Base-by-base conservation (phyloP, 2,888 invertebrate species). In the Polyommatus iphigenia region DNA sequence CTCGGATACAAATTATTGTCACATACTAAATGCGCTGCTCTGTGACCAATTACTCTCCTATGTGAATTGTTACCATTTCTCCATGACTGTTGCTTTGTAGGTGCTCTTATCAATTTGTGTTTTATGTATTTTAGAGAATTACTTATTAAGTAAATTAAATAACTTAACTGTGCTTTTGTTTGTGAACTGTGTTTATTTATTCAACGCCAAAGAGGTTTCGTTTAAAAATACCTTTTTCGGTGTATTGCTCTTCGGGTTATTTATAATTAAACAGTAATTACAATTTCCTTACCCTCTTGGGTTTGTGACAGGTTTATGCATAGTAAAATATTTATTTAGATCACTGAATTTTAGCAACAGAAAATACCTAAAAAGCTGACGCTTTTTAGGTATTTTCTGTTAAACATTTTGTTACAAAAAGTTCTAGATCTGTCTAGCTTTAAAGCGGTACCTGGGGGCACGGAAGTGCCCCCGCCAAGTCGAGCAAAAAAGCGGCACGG, bases 251-350 rank as follows among this genome's bases (percentile, higher is more conserved):
- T 67, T 67, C 5, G 67, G 67, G 15, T 67, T 67, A 67, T 67
- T 67, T 67, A 67, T 67, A 67, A 32, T 67, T 62, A 10, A 62
- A 29, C 18, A 67, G 67, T 29, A 67, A 67, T 67, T 67, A 15
- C 29, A 15, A 24, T 32, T 67, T 59, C 20, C 3, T 1, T 13
- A 15, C 67, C 29, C 67, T 67, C 15, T 18, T 32, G 13, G 24
- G 24, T 24, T 24, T 62, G 62, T 32, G 29, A 32, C 67, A 67
- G 67, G 29, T 67, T 67, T 67, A 20, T 62, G 24, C 62, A 62
- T 62, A 62, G 10, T 59, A 24, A 2, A 59, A 24, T 3, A 7
- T 8, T 59, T 57, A n/a, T 57, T n/a, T n/a, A 57, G 20, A 24
- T 24, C 24, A 24, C 24, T 24, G 24, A 24, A 24, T 24, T 24